Evolutionary conservation across 2,113 vertebrate species (phyloP).

Genomic region (Perca schrenkii): DNA sequence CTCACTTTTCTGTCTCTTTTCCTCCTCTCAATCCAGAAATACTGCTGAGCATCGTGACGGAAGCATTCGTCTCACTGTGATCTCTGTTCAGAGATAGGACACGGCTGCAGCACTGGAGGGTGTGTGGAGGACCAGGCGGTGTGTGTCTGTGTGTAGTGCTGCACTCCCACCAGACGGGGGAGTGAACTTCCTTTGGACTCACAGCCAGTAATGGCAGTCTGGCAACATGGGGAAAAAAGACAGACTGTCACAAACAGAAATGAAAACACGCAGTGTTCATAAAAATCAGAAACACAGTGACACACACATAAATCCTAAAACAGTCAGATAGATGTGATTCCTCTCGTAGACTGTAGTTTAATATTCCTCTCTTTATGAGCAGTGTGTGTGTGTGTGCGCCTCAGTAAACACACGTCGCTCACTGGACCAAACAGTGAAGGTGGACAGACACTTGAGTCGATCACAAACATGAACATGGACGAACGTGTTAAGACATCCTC

Average conservation of each 20-base stretch:
- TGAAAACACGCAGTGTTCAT: conserved; percentile 39
- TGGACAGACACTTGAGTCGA: conserved; percentile 29
- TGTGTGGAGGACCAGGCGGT: conserved; percentile 35
- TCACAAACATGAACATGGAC: conserved; percentile 28
- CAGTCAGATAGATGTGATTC: conserved; percentile 37
- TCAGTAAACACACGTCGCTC: conserved; percentile 37
- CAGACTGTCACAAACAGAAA: conserved; percentile 18
- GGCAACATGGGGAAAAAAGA: conserved; percentile 36
- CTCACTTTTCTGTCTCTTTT: conserved; percentile 4
- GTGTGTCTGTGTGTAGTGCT: conserved; percentile 56
- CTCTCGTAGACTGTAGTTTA: conserved; percentile 54
- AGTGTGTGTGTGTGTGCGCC: conserved; percentile 33
- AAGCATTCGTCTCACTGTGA: conserved; percentile 69
- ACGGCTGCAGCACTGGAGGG: conserved; percentile 52
- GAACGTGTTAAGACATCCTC: conserved; percentile 47
- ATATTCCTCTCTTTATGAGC: conserved; percentile 57
- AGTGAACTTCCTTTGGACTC: conserved; percentile 55
- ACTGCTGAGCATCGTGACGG: conserved; percentile 74
- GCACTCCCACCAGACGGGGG: conserved; percentile 65
- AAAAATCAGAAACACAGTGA: conserved; percentile 72
- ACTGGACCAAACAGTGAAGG: conserved; percentile 68
- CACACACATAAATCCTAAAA: conserved; percentile 25
- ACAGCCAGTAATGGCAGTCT: conserved; percentile 41
- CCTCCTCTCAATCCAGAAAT: conserved; percentile 70
- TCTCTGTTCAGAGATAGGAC: conserved; percentile 46